Evolutionary conservation across 2,113 vertebrate species (phyloP).

Genomic region (Meriones unguiculatus): DNA sequence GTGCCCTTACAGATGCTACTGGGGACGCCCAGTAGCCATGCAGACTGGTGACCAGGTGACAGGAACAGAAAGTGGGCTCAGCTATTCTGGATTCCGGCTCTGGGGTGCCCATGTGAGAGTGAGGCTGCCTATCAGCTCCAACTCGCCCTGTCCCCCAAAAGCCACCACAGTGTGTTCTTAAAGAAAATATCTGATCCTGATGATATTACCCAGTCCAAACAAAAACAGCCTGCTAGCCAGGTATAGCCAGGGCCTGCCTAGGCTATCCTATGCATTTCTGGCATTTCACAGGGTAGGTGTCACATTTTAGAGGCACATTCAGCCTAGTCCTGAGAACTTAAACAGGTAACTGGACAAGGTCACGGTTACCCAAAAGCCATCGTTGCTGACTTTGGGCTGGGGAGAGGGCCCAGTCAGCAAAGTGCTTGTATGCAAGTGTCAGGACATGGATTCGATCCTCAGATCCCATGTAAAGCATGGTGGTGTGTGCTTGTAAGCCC

Average conservation of each 20-base stretch:
- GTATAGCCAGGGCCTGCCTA: neutral
- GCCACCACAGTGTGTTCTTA: neutral
- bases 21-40: neutral
- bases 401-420: neutral
- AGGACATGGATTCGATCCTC: neutral
- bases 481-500: neutral
- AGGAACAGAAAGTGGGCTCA: neutral
- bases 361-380: conserved; percentile 46
- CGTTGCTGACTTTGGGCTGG: neutral
- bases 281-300: neutral
- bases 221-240: neutral
- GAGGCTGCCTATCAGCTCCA: neutral
- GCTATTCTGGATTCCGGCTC: neutral
- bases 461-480: no score
- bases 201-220: neutral
- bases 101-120: rapidly evolving
- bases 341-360: neutral
- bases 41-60: rapidly evolving
- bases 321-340: neutral
- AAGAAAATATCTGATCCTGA: neutral
- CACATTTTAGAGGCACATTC: neutral
- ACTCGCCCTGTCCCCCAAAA: neutral
- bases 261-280: no score
- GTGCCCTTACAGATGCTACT: neutral
- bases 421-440: neutral